Conservation (phyloP, 2,797 vertebrate genomes). For the Gadopsis marmoratus region DNA sequence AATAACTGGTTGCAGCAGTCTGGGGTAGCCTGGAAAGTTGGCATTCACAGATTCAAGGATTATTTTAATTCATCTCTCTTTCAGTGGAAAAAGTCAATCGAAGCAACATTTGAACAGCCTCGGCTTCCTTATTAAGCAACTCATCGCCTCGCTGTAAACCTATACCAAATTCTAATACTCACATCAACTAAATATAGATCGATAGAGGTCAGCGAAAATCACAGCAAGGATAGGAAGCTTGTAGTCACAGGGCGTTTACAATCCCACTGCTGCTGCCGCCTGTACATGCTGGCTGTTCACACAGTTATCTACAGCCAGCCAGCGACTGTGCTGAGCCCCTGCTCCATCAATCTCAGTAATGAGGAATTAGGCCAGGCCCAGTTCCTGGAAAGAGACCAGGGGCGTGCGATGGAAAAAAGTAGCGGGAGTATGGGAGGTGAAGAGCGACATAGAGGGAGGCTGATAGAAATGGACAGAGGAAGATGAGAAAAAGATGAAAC, state of each 20-base stretch:
- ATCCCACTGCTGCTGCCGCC: not conserved
- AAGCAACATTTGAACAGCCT: not conserved
- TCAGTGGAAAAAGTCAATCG: not conserved
- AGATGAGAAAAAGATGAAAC: not conserved
- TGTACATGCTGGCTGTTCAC: slow-evolving; percentile 13
- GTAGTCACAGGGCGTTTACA: slow-evolving; percentile 27
- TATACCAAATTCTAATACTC: not conserved
- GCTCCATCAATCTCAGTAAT: slow-evolving; percentile 71
- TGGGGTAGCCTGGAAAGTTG: not conserved
- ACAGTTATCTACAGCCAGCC: slow-evolving; percentile 40
- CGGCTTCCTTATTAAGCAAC: not conserved
- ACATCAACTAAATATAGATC: slow-evolving; percentile 27
- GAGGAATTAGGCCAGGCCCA: slow-evolving; percentile 65
- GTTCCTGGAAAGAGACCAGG: slow-evolving; percentile 69
- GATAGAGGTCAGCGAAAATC: slow-evolving; percentile 34
- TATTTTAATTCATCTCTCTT: not conserved
- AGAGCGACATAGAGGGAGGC: not conserved
- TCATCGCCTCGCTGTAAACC: not conserved
- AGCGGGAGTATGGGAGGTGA: slow-evolving; percentile 24
- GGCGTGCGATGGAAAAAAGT: slow-evolving; percentile 40
- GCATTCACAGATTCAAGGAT: not conserved
- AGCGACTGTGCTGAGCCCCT: slow-evolving; percentile 21
- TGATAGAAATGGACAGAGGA: not conserved
- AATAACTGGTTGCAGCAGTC: not conserved
- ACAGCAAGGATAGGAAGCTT: slow-evolving; percentile 11